These are phyloP conservation scores for Neopelma chrysocephalum DNA, from an alignment of 2,797 vertebrate genomes.

Conservation along the genomic window DNA sequence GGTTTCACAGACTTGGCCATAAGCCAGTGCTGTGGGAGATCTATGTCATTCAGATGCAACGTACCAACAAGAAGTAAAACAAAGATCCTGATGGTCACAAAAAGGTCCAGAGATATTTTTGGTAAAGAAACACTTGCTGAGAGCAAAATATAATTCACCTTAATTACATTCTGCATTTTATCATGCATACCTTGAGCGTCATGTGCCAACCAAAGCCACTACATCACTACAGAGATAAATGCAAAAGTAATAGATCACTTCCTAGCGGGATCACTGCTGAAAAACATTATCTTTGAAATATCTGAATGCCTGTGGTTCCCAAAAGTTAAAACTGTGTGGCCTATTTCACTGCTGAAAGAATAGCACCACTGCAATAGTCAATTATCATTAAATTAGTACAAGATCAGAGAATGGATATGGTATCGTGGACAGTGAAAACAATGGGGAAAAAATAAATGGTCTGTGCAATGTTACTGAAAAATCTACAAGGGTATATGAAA, in stretches of 20 bases:
- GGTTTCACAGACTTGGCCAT: not conserved
- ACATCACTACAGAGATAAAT: not conserved
- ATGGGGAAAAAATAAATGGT: not conserved
- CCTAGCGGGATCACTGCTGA: not conserved
- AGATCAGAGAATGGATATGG: not conserved
- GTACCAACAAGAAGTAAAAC: not conserved
- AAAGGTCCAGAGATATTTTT: not conserved
- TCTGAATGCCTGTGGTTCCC: fast-evolving
- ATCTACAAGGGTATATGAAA: not conserved
- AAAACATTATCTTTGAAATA: not conserved
- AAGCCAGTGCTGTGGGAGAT: not conserved
- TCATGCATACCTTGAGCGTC: not conserved
- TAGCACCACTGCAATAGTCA: not conserved
- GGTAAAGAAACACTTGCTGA: not conserved
- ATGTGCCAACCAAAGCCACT: not conserved
- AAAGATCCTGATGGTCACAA: not conserved
- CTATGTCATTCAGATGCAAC: not conserved
- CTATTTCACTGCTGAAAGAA: not conserved
- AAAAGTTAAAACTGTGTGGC: not conserved
- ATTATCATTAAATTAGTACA: not conserved
- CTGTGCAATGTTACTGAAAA: not conserved
- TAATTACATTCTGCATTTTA: not conserved
- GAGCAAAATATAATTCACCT: not conserved
- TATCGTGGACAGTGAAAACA: not conserved
- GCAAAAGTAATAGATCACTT: not conserved